Percentiles rank a stretch among this genome's conserved stretches.
These are phyloP conservation scores for Gibbula magus DNA, from an alignment of 2,888 invertebrate species.

Conservation along the genomic window DNA sequence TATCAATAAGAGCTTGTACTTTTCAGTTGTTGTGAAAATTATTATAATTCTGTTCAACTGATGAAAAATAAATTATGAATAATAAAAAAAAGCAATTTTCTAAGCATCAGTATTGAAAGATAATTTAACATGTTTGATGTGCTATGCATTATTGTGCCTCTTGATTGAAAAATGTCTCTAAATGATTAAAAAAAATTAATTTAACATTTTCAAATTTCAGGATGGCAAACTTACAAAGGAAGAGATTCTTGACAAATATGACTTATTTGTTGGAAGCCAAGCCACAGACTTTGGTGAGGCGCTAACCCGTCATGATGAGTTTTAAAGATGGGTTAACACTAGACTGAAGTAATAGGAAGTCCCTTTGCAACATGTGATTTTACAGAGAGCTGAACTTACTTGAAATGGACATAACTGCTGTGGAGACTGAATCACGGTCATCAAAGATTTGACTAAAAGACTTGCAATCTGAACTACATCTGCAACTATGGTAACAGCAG, in stretches of 20 bases:
- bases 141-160: too few relatives aligned
- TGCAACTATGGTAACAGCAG: too few relatives aligned
- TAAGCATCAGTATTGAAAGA: too few relatives aligned
- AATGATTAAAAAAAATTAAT: not conserved
- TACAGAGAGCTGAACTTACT: not conserved
- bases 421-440: not conserved
- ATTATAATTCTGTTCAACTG: too few relatives aligned
- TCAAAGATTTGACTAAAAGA: too few relatives aligned
- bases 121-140: too few relatives aligned
- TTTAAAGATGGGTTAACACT: slow-evolving; percentile 78
- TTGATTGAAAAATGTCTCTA: not conserved
- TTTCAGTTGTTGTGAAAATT: too few relatives aligned
- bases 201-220: slow-evolving; percentile 56
- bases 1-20: too few relatives aligned
- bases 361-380: too few relatives aligned
- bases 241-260: slow-evolving; percentile 95
- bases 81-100: too few relatives aligned
- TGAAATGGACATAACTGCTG: not conserved
- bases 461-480: too few relatives aligned
- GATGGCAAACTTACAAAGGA: slow-evolving; percentile 92
- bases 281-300: slow-evolving; percentile 99
- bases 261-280: slow-evolving; percentile 98
- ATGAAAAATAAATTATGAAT: too few relatives aligned
- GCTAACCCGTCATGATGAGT: slow-evolving; percentile 94
- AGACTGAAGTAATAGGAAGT: not conserved